These are phyloP conservation scores for Adineta ricciae DNA, from an alignment of 2,888 invertebrate species.

Conservation along the genomic window DNA sequence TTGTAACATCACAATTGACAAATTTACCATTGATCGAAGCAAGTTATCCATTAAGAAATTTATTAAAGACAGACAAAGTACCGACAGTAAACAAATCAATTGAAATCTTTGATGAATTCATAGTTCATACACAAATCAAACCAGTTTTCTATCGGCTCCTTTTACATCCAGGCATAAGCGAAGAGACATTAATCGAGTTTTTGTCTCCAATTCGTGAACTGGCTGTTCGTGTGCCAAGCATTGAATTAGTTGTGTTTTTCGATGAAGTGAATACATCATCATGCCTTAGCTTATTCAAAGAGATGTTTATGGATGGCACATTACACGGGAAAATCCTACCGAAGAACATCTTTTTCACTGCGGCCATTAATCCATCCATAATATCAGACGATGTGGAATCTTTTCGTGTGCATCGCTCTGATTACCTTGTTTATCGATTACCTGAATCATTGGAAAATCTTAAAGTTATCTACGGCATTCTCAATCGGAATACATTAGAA, in stretches of 20 bases:
- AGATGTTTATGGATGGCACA: not conserved
- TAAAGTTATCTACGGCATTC: not conserved
- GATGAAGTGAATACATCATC: not conserved
- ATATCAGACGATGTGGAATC: not conserved
- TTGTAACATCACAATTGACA: not conserved
- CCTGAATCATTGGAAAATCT: not conserved
- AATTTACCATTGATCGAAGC: not conserved
- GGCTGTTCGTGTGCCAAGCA: not conserved
- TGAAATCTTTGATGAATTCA: not conserved
- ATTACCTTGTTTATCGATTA: not conserved
- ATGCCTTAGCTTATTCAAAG: not conserved
- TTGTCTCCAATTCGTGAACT: not conserved
- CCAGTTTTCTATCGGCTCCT: not conserved
- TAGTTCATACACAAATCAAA: not conserved
- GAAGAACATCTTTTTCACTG: slow-evolving; percentile 23
- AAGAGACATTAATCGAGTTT: not conserved
- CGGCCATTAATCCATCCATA: slow-evolving; percentile 26
- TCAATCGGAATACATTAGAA: not conserved
- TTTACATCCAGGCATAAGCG: not conserved
- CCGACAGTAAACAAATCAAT: not conserved
- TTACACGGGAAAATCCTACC: not conserved
- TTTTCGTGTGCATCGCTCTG: not conserved
- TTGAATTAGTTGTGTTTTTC: not conserved
- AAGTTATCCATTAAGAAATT: not conserved
- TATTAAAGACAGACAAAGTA: not conserved